Percentiles rank a stretch among this genome's conserved stretches.
Evolutionary conservation across 2,888 invertebrate genomes (phyloP).

Genomic region (Himalopsyche japonica): DNA sequence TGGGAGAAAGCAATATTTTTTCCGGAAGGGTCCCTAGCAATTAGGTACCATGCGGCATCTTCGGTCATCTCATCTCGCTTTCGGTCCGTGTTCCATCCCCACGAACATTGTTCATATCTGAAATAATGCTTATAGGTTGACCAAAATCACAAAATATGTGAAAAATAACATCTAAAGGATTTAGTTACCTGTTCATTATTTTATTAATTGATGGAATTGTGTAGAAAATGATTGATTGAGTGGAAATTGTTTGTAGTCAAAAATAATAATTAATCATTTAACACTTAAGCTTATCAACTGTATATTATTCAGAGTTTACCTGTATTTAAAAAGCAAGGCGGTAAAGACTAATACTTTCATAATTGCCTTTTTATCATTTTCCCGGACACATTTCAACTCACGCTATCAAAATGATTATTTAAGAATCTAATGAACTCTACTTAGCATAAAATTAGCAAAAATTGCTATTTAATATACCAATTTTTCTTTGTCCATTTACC

Average conservation of each 20-base stretch:
- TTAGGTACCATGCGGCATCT: slow-evolving; percentile 72
- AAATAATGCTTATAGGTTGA: neutral
- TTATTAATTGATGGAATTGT: neutral
- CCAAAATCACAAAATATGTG: neutral
- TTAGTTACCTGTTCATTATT: too few relatives aligned
- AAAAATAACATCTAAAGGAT: too few relatives aligned
- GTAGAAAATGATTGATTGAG: too few relatives aligned
- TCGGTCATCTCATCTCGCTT: slow-evolving; percentile 76
- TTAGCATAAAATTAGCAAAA: too few relatives aligned
- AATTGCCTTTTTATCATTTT: too few relatives aligned
- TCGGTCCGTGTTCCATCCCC: slow-evolving; percentile 79
- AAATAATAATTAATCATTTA: neutral
- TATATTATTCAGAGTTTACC: neutral
- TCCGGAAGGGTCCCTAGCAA: slow-evolving; percentile 60
- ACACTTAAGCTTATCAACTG: neutral
- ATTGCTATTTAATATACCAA: too few relatives aligned
- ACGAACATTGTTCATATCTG: slow-evolving; percentile 73
- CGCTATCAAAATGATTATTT: too few relatives aligned
- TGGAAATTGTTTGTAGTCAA: too few relatives aligned
- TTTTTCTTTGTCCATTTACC: too few relatives aligned
- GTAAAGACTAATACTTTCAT: too few relatives aligned
- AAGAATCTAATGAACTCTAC: too few relatives aligned
- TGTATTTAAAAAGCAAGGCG: neutral
- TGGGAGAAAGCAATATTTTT: slow-evolving; percentile 74
- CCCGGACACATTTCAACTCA: too few relatives aligned